phyloP scores from a whole-genome alignment of 2,797 vertebrate genomes.

The Bovichtus variegatus region DNA sequence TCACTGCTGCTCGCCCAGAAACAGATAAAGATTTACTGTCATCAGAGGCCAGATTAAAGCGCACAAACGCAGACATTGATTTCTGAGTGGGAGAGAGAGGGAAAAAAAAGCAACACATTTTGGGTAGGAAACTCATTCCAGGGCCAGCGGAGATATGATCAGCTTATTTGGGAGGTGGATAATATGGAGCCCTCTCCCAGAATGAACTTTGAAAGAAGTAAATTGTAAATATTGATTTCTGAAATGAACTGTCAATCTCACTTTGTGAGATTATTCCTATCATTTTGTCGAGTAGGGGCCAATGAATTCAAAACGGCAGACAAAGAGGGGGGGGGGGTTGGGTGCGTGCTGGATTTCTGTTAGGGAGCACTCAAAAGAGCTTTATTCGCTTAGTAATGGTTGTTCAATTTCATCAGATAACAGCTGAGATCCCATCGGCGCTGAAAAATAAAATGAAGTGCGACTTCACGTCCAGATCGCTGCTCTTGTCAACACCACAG shows the following conservation, averaged over 20 bases:
- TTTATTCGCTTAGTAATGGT: constrained; percentile 91
- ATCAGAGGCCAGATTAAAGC: constrained; percentile 97
- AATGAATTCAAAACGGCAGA: constrained; percentile 93
- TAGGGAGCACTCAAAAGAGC: constrained; percentile 91
- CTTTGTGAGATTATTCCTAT: constrained; percentile 94
- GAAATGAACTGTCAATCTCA: constrained; percentile 97
- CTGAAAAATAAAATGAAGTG: constrained; percentile 93
- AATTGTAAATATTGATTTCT: constrained; percentile 99
- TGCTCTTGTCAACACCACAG: constrained; percentile 87
- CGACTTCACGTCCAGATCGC: constrained; percentile 89
- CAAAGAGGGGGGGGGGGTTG: constrained; percentile 88
- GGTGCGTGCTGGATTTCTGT: constrained; percentile 83
- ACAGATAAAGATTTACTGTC: constrained; percentile 99
- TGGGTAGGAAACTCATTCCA: constrained; percentile 96
- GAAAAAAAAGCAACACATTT: constrained; percentile 88
- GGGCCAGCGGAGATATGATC: constrained; percentile 94
- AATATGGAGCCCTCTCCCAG: constrained; percentile 95
- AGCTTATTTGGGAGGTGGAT: constrained; percentile 98
- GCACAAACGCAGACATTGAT: constrained; percentile 96
- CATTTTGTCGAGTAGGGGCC: constrained; percentile 86
- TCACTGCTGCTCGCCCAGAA: constrained; percentile 92
- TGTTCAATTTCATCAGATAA: constrained; percentile 96
- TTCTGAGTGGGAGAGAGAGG: constrained; percentile 85
- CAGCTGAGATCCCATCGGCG: constrained; percentile 90
- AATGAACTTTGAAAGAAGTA: constrained; percentile 99